Base-by-base conservation (phyloP, 2,113 vertebrate species). In the Forbesichthys papilliferus region DNA sequence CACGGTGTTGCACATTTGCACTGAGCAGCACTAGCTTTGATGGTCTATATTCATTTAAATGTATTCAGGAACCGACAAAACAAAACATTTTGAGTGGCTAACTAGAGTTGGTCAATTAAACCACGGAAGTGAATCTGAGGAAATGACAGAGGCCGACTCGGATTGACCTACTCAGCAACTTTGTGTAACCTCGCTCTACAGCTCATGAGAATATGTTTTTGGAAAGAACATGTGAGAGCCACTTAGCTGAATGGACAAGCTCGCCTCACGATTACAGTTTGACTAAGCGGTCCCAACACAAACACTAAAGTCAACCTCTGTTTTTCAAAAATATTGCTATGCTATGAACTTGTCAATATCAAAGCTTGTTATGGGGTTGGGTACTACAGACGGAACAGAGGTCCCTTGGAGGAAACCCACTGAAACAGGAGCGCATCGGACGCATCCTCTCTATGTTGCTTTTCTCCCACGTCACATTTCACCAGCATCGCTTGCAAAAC, bases 401-500 rank as follows among this genome's bases (percentile, higher is more conserved):
- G 83, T 86, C 80, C 77, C 79, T 70, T 81, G 74, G 59, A 87
- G 87, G 90, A 91, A 92, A 74, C 78, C 34, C 78, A 80, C 62
- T 76, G 74, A 89, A 88, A 91, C 89, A 88, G 85, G 85, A 91
- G 89, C 83, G 74, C 85, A 88, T 89, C 79, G 84, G 91, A 87
- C 83, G 74, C 85, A 88, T 89, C 79, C 81, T 82, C 83, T 88
- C 87, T 69, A 68, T 49, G 83, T 56, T 79, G 73, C 80, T 89
- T 73, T 64, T 80, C 74, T 87, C 90, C 85, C 88, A 87, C 85
- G 89, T 89, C 88, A 82, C 27, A 68, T 81, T 79, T 83, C 84
- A 75, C 64, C 71, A 80, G 77, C 63, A 73, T 79, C 27, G 49
- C 91, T 87, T 79, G 75, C 81, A 64, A 74, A 89, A 78, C 75